A percentile compares a stretch with the other conserved stretches of the same genome.
These are phyloP conservation scores for Tyto alba DNA, from an alignment of 2,113 vertebrate species.

Conservation along the genomic window DNA sequence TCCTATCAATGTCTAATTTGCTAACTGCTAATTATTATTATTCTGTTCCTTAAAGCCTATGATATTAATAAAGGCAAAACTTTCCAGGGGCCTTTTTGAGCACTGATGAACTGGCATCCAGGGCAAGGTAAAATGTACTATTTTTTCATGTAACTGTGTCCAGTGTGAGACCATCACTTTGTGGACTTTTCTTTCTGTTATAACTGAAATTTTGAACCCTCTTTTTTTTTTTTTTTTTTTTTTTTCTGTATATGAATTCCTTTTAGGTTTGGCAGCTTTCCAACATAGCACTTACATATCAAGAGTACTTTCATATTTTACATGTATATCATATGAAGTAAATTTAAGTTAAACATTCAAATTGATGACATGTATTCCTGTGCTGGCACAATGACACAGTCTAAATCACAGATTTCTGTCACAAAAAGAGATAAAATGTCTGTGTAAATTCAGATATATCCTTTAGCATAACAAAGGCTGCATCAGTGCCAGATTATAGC, in stretches of 20 bases:
- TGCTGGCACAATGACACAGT: background rate
- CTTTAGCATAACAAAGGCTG: background rate
- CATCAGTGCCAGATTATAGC: background rate
- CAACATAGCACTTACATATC: background rate
- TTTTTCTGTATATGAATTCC: background rate
- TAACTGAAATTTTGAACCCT: background rate
- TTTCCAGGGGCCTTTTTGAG: background rate
- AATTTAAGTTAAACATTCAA: background rate
- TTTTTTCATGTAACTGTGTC: background rate
- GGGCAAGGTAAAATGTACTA: rapidly evolving
- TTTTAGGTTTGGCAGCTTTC: background rate
- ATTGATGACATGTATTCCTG: background rate
- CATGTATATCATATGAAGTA: background rate
- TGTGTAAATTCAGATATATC: background rate
- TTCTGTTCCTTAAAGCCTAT: background rate
- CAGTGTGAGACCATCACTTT: rapidly evolving
- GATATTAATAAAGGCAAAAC: background rate
- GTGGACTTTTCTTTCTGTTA: background rate
- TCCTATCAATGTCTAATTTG: background rate
- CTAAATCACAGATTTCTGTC: background rate
- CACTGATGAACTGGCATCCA: background rate
- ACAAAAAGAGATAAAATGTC: background rate
- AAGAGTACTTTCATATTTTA: background rate
- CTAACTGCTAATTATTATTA: background rate
- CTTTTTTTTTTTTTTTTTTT: no score